phyloP scores from a whole-genome alignment of 1,140 invertebrate genomes.

The Euura saliciscinereae region DNA sequence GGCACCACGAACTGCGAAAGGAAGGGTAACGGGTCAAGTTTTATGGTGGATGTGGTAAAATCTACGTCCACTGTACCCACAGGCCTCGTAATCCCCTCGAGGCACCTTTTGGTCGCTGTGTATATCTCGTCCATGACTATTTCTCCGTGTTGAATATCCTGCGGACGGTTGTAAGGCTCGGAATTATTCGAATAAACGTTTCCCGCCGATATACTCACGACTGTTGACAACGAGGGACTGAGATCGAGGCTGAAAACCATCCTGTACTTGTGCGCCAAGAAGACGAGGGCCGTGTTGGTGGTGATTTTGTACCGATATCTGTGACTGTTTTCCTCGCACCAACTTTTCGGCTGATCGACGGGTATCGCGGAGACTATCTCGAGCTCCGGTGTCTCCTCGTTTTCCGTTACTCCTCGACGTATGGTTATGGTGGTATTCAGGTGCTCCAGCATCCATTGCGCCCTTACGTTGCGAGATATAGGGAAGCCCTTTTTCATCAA shows the following conservation, averaged over 20 bases:
- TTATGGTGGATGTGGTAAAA: too few relatives aligned
- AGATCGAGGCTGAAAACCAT: conserved; percentile 82
- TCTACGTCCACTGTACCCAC: conserved; percentile 66
- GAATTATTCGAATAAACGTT: too few relatives aligned
- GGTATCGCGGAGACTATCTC: conserved; percentile 72
- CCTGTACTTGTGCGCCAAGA: conserved; percentile 67
- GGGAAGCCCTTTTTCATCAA: conserved; percentile 77
- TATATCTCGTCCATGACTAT: conserved; percentile 76
- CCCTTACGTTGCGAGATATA: conserved; percentile 76
- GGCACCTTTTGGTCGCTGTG: conserved; percentile 66
- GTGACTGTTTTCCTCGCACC: conserved; percentile 61
- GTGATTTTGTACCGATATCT: conserved; percentile 62
- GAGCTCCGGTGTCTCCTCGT: conserved; percentile 60
- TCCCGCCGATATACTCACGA: conserved; percentile 63
- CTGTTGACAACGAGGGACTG: conserved; percentile 77
- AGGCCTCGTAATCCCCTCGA: conserved; percentile 68
- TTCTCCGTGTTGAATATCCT: conserved; percentile 69
- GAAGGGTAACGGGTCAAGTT: too few relatives aligned
- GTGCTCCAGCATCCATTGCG: conserved; percentile 77
- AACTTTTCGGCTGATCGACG: conserved; percentile 56
- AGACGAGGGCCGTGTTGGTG: conserved; percentile 59
- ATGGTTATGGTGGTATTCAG: conserved; percentile 69
- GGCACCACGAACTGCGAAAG: conserved; percentile 70
- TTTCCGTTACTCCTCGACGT: conserved; percentile 46
- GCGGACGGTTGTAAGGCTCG: conserved; percentile 52